Evolutionary conservation across 2,888 invertebrate genomes (phyloP).

Genomic region (Pachliopta kotzebuea): DNA sequence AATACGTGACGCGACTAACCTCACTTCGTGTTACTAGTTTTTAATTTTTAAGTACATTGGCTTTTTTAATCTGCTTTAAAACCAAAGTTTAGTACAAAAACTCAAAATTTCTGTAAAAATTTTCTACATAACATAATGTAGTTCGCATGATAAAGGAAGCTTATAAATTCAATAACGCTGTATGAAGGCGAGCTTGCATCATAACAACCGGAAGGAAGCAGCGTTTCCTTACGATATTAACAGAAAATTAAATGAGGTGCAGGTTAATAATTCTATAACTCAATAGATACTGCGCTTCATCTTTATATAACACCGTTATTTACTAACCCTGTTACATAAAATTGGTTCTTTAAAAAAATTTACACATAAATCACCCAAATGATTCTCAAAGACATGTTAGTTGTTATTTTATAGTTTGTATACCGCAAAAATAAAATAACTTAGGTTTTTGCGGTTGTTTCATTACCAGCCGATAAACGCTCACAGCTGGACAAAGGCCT

Average conservation of each 20-base stretch:
- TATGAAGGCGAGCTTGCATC: background rate
- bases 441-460: too few species aligned
- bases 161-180: background rate
- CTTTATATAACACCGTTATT: background rate
- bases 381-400: too few species aligned
- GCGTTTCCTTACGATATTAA: background rate
- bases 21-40: background rate
- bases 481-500: too few species aligned
- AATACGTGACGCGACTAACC: constrained; percentile 19
- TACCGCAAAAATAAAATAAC: too few species aligned
- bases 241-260: background rate
- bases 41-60: background rate
- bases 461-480: too few species aligned
- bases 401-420: too few species aligned
- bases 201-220: background rate
- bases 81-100: background rate
- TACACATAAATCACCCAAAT: too few species aligned
- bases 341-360: too few species aligned
- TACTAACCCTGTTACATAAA: too few species aligned
- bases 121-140: background rate
- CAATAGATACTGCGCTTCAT: background rate
- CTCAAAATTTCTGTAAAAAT: too few species aligned
- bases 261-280: background rate
- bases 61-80: background rate
- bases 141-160: background rate